A percentile compares a stretch with the other conserved stretches of the same genome.
These are phyloP conservation scores for Entomobrya proxima DNA, from an alignment of 2,888 invertebrate species.

Conservation along the genomic window DNA sequence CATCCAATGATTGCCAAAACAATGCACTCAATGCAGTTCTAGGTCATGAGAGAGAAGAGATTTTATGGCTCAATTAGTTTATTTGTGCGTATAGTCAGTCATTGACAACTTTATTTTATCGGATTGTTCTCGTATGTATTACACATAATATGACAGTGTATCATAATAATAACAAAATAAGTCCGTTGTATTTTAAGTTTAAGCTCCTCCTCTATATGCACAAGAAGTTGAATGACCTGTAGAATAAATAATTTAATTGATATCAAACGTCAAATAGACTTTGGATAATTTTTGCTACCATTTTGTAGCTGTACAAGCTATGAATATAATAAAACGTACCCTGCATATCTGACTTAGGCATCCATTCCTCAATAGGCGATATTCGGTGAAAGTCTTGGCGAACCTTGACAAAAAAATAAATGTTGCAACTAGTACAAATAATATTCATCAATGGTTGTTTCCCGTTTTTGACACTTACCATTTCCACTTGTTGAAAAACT, in stretches of 20 bases:
- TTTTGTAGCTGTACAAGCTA: neutral
- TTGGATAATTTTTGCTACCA: neutral
- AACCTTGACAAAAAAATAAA: slow-evolving; percentile 68
- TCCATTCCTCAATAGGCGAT: slow-evolving; percentile 76
- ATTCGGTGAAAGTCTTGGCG: slow-evolving; percentile 75
- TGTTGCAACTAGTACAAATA: neutral
- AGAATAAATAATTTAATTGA: neutral
- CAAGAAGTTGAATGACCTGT: slow-evolving; percentile 71
- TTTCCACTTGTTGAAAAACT: slow-evolving; percentile 85
- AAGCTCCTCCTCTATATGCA: slow-evolving; percentile 70
- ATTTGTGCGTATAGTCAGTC: too few species aligned
- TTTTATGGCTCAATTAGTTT: too few species aligned
- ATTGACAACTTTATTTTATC: too few species aligned
- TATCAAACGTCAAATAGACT: neutral
- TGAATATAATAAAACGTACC: slow-evolving; percentile 61
- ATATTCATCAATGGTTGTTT: neutral
- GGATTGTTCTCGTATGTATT: too few species aligned
- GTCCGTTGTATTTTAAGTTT: slow-evolving; percentile 30
- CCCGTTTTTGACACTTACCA: slow-evolving; percentile 79
- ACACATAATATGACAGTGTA: too few species aligned
- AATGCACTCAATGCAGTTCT: too few species aligned
- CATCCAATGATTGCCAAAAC: too few species aligned
- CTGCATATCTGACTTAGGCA: slow-evolving; percentile 75
- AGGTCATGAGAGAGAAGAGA: too few species aligned
- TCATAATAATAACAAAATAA: slow-evolving; percentile 22